A percentile compares a stretch with the other conserved stretches of the same genome.
phyloP scores from a whole-genome alignment of 2,888 invertebrate species.

The Pristionchus exspectatus region DNA sequence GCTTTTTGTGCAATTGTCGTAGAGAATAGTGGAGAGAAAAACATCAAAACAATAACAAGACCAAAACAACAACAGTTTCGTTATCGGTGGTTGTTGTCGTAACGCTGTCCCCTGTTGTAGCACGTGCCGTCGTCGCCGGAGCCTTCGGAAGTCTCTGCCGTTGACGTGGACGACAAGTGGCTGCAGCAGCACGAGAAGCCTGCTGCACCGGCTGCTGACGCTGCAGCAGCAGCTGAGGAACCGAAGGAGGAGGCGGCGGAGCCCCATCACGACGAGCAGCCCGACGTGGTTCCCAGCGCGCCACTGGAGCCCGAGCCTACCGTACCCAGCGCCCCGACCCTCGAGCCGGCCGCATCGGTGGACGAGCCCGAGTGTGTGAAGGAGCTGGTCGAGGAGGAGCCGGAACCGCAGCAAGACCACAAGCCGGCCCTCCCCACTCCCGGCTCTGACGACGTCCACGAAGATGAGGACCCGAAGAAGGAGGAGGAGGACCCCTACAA shows the following conservation, averaged over 20 bases:
- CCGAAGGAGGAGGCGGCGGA: neutral
- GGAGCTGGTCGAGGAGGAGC: constrained; percentile 10
- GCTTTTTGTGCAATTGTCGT: neutral
- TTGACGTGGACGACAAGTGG: neutral
- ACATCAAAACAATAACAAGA: neutral
- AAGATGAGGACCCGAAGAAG: neutral
- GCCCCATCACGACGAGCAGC: too few relatives aligned
- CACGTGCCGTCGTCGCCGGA: neutral
- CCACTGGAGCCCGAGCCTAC: neutral
- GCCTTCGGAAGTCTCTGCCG: neutral
- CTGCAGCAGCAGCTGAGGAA: neutral
- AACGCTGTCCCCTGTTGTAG: neutral
- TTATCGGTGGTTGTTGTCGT: neutral
- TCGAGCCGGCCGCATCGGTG: neutral
- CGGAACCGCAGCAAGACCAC: neutral
- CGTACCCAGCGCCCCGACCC: neutral
- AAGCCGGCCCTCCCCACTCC: neutral
- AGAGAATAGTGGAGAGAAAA: too few relatives aligned
- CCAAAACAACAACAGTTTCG: neutral
- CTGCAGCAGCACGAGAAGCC: neutral
- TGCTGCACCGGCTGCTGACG: neutral
- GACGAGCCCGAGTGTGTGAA: constrained; percentile 25
- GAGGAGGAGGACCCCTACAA: too few relatives aligned
- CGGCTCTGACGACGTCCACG: neutral
- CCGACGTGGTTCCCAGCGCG: neutral